Conservation (phyloP, 2,797 vertebrate species). For the Sitta carolinensis region DNA sequence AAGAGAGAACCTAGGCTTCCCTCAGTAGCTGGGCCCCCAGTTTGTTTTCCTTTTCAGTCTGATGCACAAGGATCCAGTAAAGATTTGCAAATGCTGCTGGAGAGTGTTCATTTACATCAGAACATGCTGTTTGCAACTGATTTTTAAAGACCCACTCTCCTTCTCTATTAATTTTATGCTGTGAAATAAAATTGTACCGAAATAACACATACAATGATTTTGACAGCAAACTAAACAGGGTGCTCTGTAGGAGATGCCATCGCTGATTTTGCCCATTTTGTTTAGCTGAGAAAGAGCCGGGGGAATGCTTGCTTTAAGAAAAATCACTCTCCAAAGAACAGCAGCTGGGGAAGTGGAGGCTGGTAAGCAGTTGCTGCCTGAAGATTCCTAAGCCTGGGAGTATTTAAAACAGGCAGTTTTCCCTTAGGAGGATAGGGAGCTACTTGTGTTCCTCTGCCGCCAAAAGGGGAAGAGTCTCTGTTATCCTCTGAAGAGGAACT, state of each 20-base stretch:
- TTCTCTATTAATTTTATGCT: conserved; percentile 15
- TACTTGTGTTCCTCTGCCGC: not conserved
- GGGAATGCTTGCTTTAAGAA: not conserved
- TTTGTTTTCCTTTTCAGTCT: conserved; percentile 25
- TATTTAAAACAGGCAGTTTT: not conserved
- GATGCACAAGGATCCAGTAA: not conserved
- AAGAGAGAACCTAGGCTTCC: not conserved
- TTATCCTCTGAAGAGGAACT: not conserved
- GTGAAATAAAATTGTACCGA: conserved; percentile 20
- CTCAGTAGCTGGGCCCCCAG: not conserved
- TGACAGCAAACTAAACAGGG: conserved; percentile 2
- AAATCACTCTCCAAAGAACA: not conserved
- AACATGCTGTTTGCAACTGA: conserved; percentile 7
- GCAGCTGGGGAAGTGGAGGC: not conserved
- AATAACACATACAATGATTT: not conserved
- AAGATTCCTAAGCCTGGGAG: not conserved
- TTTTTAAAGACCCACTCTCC: conserved; percentile 6
- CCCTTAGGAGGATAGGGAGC: not conserved
- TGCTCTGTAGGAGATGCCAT: not conserved
- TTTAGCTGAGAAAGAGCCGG: not conserved
- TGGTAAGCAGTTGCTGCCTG: not conserved
- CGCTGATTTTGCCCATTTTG: not conserved
- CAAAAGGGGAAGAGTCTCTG: not conserved
- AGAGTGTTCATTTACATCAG: conserved; percentile 18
- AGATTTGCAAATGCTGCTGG: conserved; percentile 11